A percentile compares a stretch with the other conserved stretches of the same genome.
phyloP scores from a whole-genome alignment of 2,113 vertebrate genomes.

The Apus apus region DNA sequence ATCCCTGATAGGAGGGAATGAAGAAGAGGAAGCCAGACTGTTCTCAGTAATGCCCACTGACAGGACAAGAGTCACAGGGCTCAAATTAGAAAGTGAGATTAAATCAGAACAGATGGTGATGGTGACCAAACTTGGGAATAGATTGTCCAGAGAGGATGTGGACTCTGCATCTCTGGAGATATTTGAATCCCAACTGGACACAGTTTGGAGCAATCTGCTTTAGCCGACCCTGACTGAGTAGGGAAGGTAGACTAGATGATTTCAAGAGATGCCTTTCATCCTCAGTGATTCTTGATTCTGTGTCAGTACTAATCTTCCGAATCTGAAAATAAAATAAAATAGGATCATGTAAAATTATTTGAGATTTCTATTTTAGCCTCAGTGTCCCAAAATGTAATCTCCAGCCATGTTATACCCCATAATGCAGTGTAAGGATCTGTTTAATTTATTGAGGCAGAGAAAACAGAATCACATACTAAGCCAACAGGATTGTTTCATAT shows the following conservation, averaged over 20 bases:
- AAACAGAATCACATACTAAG: neutral
- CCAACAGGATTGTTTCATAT: neutral
- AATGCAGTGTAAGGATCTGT: neutral
- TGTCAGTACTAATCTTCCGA: neutral
- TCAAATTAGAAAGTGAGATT: neutral
- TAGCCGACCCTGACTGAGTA: neutral
- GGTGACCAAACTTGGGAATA: neutral
- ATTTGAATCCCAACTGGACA: neutral
- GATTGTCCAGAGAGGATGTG: neutral
- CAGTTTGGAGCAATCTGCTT: neutral
- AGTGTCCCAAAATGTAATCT: neutral
- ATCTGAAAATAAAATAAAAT: neutral
- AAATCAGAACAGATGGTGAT: neutral
- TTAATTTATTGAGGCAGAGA: constrained; percentile 22
- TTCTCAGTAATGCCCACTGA: neutral
- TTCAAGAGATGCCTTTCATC: neutral
- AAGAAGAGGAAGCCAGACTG: neutral
- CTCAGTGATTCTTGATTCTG: neutral
- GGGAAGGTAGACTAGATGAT: neutral
- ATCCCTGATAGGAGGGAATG: neutral
- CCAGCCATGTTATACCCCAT: neutral
- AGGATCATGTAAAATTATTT: neutral
- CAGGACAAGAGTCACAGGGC: neutral
- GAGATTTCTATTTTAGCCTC: neutral
- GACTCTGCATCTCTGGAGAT: neutral